Evolutionary conservation across 2,113 vertebrate species (phyloP), one percentile per base, ranked within the genome.

Genomic region (Typhlomys cinereus): DNA sequence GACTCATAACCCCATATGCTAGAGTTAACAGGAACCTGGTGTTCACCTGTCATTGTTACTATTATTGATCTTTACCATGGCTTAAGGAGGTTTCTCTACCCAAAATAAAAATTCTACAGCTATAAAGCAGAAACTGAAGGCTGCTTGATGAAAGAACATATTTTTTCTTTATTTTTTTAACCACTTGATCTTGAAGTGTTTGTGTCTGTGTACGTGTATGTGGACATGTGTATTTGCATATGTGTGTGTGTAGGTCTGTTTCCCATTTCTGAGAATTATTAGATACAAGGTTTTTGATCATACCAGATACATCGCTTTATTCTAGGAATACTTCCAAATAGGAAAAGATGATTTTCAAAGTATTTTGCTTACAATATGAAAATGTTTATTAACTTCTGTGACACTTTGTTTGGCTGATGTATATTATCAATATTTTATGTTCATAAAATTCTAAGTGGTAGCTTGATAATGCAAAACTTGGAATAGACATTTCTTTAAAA

Each of bases 11-110:
- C 2, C 1, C n/a, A 62, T 50, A 27, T 27, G 59, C 15, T 11
- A 27, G 0, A 12, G n/a, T 17, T 3, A 11, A 3, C 36, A 50
- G 13, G 29, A 23, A 0, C 41, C 31, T 20, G 5, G 25, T 44
- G 18, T 39, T 0, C 14, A n/a, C 2, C 31, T 36, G 34, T 11
- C 13, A n/a, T 5, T 39, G 14, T n/a, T 71, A 4, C 18, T 70
- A 12, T 15, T 14, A 3, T 15, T 44, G n/a, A n/a, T n/a, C n/a
- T 5, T 9, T 34, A 17, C 20, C 11, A 41, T 20, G 15, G 9
- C 23, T 59, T n/a, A 20, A 69, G 31, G 15, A 21, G 10, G 1
- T 5, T 27, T 64, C 20, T 10, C 5, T 20, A 20, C 29, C 44
- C 5, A 18, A 75, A 74, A 1, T 75, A 75, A 75, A 75, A 31